These are phyloP conservation scores for Melanchra persicariae DNA, from an alignment of 2,888 invertebrate genomes.

Conservation along the genomic window DNA sequence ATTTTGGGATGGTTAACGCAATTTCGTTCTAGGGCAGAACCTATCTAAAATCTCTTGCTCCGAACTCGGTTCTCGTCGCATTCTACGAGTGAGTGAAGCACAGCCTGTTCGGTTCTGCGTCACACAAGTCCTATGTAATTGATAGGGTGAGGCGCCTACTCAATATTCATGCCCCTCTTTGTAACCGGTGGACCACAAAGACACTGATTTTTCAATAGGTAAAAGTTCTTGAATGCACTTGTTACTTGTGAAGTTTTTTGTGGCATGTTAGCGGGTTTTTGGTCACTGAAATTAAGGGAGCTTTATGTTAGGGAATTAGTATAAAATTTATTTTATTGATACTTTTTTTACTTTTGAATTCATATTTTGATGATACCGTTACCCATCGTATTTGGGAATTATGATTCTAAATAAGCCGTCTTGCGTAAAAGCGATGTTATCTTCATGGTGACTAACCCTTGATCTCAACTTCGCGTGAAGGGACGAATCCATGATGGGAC, in stretches of 20 bases:
- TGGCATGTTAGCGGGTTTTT: not conserved
- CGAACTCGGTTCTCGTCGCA: not conserved
- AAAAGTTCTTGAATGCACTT: conserved; percentile 46
- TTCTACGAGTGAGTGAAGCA: conserved; percentile 5
- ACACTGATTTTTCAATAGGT: conserved; percentile 54
- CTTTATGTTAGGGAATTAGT: not conserved
- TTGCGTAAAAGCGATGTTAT: not conserved
- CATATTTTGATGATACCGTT: not conserved
- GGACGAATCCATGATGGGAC: too few species aligned
- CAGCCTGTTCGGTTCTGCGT: conserved; percentile 6
- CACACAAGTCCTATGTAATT: conserved; percentile 73
- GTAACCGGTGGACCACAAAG: conserved; percentile 66
- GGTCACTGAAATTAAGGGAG: not conserved
- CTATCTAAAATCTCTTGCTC: not conserved
- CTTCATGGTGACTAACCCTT: too few species aligned
- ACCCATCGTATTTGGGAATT: not conserved
- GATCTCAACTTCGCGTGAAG: too few species aligned
- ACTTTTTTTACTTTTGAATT: too few species aligned
- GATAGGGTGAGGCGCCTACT: conserved; percentile 79
- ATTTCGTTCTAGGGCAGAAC: not conserved
- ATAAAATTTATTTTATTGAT: too few species aligned
- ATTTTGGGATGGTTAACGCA: not conserved
- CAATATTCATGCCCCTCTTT: conserved; percentile 85
- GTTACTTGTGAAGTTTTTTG: conserved; percentile 30
- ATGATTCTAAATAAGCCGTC: not conserved